These are phyloP conservation scores for Phalacrocorax carbo DNA, from an alignment of 2,113 vertebrate species.

Conservation along the genomic window DNA sequence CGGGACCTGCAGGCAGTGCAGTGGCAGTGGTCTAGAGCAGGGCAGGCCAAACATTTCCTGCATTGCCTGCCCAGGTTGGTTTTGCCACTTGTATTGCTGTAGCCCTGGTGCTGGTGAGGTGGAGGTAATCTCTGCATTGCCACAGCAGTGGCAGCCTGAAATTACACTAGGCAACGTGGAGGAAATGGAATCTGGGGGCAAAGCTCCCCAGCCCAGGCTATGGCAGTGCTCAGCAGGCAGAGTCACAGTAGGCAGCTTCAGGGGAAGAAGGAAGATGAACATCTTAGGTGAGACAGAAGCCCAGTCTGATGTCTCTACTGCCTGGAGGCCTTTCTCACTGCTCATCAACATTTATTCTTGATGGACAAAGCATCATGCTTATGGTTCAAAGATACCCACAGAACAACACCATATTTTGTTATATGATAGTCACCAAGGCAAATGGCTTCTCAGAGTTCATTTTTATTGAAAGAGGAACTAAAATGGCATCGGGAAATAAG, in stretches of 20 bases:
- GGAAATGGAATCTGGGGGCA: neutral
- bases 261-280: neutral
- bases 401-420: neutral
- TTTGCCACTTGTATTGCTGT: neutral
- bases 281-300: neutral
- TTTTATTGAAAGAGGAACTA: neutral
- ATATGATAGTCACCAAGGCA: neutral
- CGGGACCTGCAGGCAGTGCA: neutral
- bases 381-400: neutral
- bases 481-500: neutral
- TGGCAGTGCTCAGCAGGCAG: neutral
- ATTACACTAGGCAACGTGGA: rapidly evolving
- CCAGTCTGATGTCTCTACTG: neutral
- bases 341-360: neutral
- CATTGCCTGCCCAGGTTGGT: neutral
- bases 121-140: neutral
- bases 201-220: neutral
- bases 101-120: neutral
- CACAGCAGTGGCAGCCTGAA: neutral
- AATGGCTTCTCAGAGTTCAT: neutral
- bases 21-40: neutral
- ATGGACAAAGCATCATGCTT: neutral
- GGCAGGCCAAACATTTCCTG: neutral
- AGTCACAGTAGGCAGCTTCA: neutral
- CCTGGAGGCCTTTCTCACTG: neutral